These are phyloP conservation scores for Odontophorus gujanensis DNA, from an alignment of 2,113 vertebrate genomes.

Conservation along the genomic window DNA sequence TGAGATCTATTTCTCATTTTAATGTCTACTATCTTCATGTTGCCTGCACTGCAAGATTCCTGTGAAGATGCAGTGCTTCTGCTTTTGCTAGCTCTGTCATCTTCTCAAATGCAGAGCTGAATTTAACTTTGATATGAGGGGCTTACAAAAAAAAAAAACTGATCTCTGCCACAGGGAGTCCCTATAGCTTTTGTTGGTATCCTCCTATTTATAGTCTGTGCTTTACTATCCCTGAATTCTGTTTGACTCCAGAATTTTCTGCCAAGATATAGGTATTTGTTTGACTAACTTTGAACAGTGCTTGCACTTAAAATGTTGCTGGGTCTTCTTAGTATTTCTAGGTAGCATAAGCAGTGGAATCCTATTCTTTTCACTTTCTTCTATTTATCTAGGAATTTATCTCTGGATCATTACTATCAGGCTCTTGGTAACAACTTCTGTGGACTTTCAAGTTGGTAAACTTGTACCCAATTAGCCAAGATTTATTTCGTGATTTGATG, in stretches of 20 bases:
- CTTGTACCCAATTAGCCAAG: background rate
- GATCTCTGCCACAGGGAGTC: background rate
- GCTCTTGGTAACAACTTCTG: background rate
- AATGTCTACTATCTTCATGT: constrained; percentile 15
- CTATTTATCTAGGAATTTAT: background rate
- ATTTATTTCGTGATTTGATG: background rate
- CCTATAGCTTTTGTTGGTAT: background rate
- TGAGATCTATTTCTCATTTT: constrained; percentile 59
- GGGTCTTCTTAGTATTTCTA: background rate
- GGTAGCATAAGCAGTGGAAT: background rate
- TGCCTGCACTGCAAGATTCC: constrained; percentile 23
- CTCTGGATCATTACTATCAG: background rate
- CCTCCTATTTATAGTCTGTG: background rate
- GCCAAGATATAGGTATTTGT: background rate
- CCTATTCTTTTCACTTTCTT: background rate
- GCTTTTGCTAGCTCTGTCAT: constrained; percentile 40
- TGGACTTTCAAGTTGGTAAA: background rate
- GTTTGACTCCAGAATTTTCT: background rate
- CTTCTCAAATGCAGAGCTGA: constrained; percentile 4
- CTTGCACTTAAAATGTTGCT: background rate
- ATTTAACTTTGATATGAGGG: constrained; percentile 5
- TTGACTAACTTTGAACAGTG: background rate
- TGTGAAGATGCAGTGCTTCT: constrained; percentile 41
- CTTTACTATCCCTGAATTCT: background rate
- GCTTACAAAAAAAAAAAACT: constrained; percentile 18